Evolutionary conservation across 2,888 invertebrate genomes (phyloP), one percentile per base, ranked within the genome.

Genomic region (Campaea margaritaria): DNA sequence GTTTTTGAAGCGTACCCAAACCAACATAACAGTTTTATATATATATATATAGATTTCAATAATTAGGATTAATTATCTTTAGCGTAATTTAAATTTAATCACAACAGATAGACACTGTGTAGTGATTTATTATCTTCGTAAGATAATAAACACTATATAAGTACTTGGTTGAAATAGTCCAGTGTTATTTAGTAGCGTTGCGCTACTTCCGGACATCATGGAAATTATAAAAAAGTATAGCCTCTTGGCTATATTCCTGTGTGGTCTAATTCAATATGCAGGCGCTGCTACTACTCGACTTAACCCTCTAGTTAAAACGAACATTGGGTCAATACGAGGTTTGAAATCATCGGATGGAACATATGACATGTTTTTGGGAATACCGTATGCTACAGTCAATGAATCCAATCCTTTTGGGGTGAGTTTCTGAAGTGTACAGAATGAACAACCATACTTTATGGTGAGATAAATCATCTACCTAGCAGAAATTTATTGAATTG

Each of bases 361-460:
- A 41, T 81, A 84, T 57, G 72, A 79, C 5, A 84, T 84, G 82
- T 87, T 83, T 45, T 69, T 86, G 70, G 87, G 86, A 8, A 85
- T 87, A 70, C 87, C 86, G 0, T 87, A 83, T 31, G 87, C 80
- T 11, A 73, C 65, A 13, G 78, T 87, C 0, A 65, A 85, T 43
- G 58, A 54, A 28, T 64, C 36, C 11, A 83, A 85, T 67, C 85
- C 85, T 27, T 87, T 86, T 54, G 85, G 85, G 59, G 86, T 86
- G 68, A 82, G 83, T 62, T 13, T 53, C 15, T 15, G 15, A 13
- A 7, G 11, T 13, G 16, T 42, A 50, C 12, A 0, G 14, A 39
- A 14, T 14, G 38, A 39, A 39, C 9, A 39, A 39, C 0, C 12
- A 14, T 5, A 0, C 4, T 14, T 39, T 14, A 13, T 13, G 14